Evolutionary conservation across 2,113 vertebrate species (phyloP), one percentile per base, ranked within the genome.

Genomic region (Naja naja): DNA sequence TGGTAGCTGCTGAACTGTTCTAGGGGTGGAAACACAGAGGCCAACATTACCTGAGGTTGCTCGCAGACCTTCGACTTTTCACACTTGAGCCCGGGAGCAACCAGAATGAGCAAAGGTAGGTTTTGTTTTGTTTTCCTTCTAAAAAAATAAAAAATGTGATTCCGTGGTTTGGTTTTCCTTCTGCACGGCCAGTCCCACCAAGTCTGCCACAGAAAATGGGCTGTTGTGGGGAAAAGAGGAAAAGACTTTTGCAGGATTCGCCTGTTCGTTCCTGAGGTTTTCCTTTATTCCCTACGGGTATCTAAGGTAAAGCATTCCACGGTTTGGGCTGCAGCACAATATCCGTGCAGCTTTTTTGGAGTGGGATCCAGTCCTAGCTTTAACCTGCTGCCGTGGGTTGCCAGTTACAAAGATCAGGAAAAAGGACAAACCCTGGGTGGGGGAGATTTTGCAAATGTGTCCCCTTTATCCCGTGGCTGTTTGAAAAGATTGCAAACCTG

Each of bases 21-120:
- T 91, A 55, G 49, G 94, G 43, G 96, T 94, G 96, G 96, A 88
- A 91, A 96, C 47, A 55, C 96, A 96, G 95, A 95, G 93, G 91
- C 9, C 94, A 95, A 95, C 89, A 85, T 94, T 69, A 94, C 93
- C 0, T 88, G 85, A 90, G 43, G 16, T 5, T 22, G 93, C 85
- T 54, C 49, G 22, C 87, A 69, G 60, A 85, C 39, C n/a, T 16
- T 93, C 47, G 87, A 16, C 60, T 86, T 52, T 34, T 81, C 87
- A 91, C 55, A 91, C 93, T 92, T 95, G 93, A 20, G 43, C 34
- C 93, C 43, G 95, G 92, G 97, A 55, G 95, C 93, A 27, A 97
- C 97, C 97, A 97, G 94, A 91, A 12, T 69, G 89, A 95, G 94
- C 90, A 96, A 95, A 98, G 97, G 98, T 98, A 95, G 96, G 88